Percentiles rank a stretch among this genome's conserved stretches.
Evolutionary conservation across 1,140 invertebrate genomes (phyloP).

Genomic region (Leptestheria dahalacensis): DNA sequence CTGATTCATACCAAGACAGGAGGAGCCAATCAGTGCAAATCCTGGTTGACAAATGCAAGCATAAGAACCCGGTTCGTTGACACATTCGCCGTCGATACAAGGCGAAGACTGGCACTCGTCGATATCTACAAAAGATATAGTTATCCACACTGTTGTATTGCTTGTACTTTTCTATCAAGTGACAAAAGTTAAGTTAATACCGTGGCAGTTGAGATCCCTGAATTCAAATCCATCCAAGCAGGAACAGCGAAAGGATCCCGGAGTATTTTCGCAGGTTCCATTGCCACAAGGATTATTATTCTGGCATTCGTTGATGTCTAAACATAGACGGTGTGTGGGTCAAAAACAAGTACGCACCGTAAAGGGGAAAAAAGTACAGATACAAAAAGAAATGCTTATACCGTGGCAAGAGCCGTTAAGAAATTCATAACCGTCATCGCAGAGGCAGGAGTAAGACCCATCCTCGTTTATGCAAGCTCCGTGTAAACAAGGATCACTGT

Average conservation of each 20-base stretch:
- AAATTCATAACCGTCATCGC: slow-evolving; percentile 27
- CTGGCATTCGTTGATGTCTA: slow-evolving; percentile 34
- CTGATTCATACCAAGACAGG: slow-evolving; percentile 26
- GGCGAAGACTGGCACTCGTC: slow-evolving; percentile 19
- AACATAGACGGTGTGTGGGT: slow-evolving; percentile 1
- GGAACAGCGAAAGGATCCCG: slow-evolving; percentile 17
- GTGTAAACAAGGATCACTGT: slow-evolving; percentile 28
- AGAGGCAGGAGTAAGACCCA: slow-evolving; percentile 38
- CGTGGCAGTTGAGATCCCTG: background rate
- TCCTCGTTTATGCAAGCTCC: slow-evolving; percentile 33
- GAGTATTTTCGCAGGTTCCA: slow-evolving; percentile 20
- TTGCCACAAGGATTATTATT: slow-evolving; percentile 9
- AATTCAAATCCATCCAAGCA: slow-evolving; percentile 17
- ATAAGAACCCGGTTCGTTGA: slow-evolving; percentile 24
- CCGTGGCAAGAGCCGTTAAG: slow-evolving; percentile 30
- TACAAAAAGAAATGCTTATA: slow-evolving; percentile 29
- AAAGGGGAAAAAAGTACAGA: too few relatives aligned
- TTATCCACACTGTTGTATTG: slow-evolving; percentile 16
- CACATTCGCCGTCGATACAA: slow-evolving; percentile 23
- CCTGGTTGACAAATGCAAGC: slow-evolving; percentile 27
- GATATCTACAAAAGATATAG: slow-evolving; percentile 17
- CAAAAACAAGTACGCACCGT: too few relatives aligned
- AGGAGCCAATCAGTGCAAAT: slow-evolving; percentile 19
- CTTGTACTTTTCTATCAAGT: slow-evolving; percentile 32
- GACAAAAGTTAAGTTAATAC: slow-evolving; percentile 35